Base-by-base conservation (phyloP, 1,140 invertebrate genomes). In the Temnothorax nylanderi region DNA sequence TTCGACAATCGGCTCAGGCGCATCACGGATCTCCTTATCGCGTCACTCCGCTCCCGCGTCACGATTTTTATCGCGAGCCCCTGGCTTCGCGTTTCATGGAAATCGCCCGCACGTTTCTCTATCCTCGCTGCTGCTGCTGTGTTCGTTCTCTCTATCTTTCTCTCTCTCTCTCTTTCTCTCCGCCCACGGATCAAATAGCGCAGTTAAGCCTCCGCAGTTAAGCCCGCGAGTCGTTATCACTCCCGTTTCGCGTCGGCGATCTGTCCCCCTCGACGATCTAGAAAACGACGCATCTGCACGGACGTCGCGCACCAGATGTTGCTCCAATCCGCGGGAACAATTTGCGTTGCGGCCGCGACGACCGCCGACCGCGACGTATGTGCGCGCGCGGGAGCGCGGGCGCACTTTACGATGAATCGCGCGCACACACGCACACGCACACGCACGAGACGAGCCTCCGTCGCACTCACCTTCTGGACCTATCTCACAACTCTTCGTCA, bases 401-500 rank as follows among this genome's bases (percentile, higher is more conserved):
- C 49, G 49, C 49, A 49, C 47, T 11, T 13, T 13, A 47, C 51
- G 34, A 71, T 47, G 11, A 75, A 62, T 32, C 10, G 44, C 18
- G 16, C 26, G 32, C 58, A 44, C 16, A 16, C 2, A 16, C 18
- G 6, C n/a, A 4, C 8, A 6, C 10, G 16, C n/a, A 44, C 37
- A 5, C 64, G 37, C 32, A 11, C n/a, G 34, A 26, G 64, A 74
- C 56, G 76, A 64, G 44, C 41, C 60, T 65, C 32, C 76, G 13
- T n/a, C 41, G n/a, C 89, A 90, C 89, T 90, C 89, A 90, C 89
- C 89, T 90, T 64, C 34, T 65, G 34, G 47, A 75, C 41, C 62
- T 89, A 64, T 82, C 81, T 87, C 74, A 72, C 89, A 82, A 77
- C 77, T 75, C 77, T 72, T 64, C 72, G 89, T 89, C 77, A 84